phyloP scores from a whole-genome alignment of 2,888 invertebrate species.

The Drosophila niveifrons region DNA sequence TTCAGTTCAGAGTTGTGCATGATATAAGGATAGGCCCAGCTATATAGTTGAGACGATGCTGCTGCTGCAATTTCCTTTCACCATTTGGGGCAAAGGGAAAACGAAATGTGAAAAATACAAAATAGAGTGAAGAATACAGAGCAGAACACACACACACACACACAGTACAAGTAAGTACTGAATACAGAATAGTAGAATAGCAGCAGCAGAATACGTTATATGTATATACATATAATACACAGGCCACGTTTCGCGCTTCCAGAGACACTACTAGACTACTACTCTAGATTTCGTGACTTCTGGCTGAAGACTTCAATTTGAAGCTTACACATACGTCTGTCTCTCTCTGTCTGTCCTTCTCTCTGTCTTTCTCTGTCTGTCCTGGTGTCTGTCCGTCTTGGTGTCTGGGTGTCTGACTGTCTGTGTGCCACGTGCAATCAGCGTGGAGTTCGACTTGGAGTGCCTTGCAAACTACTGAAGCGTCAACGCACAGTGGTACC shows the following conservation, averaged over 20 bases:
- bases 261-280: conserved; percentile 71
- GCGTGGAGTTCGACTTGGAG: conserved; percentile 64
- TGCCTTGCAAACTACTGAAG: conserved; percentile 55
- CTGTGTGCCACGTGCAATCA: conserved; percentile 76
- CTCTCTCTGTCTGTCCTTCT: conserved; percentile 28
- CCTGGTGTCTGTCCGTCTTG: conserved; percentile 37
- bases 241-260: conserved; percentile 55
- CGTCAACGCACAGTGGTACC: conserved; percentile 29
- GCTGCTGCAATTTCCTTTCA: conserved; percentile 67
- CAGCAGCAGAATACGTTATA: conserved; percentile 29
- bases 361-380: conserved; percentile 38
- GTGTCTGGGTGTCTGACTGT: conserved; percentile 44
- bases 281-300: conserved; percentile 80
- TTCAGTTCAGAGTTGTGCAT: conserved; percentile 8
- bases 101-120: conserved; percentile 52
- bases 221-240: conserved; percentile 32
- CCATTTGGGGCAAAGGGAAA: conserved; percentile 55
- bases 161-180: neutral
- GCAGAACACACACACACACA: neutral
- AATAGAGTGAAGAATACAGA: conserved; percentile 46
- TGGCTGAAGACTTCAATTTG: conserved; percentile 78
- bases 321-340: conserved; percentile 35
- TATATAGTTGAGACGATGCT: conserved; percentile 23
- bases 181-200: conserved; percentile 22
- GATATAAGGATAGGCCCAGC: conserved; percentile 29